Evolutionary conservation across 2,888 invertebrate genomes (phyloP), one percentile per base, ranked within the genome.

Genomic region (Cantharis flavilabris): DNA sequence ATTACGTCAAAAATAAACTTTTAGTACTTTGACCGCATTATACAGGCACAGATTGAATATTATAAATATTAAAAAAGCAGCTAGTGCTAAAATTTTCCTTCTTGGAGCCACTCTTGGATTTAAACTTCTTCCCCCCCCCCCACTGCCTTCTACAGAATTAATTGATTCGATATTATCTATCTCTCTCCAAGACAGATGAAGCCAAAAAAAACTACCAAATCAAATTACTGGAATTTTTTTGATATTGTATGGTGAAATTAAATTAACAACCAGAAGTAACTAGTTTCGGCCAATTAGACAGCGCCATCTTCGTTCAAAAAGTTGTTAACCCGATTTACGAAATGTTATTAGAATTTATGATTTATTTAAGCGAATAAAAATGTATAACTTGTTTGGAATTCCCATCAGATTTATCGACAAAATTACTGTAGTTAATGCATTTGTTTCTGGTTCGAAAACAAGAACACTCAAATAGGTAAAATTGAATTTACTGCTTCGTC

Each of bases 401-500:
- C 49, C 49, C 7, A 49, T 49, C 49, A 49, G 49, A 7, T 49
- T 49, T 49, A 49, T 49, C 49, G 49, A 20, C 49, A 14, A 72
- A 67, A 72, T 67, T 67, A 72, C 72, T 72, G 49, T 49, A 49
- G 49, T 49, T 49, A 72, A 71, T 71, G 64, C 14, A 63, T 71
- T 62, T 71, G 28, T 65, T 33, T 49, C 18, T 72, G 18, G 18
- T 65, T 67, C 14, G 67, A 26, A 30, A 64, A 72, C 30, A 67
- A 28, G 71, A 28, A 71, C 71, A 30, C 71, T 62, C 62, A 64
- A 72, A 72, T 67, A 65, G 49, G 67, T 67, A 62, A 72, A 72
- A 72, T 72, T 72, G 72, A 72, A 72, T 72, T 72, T 72, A 26
- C 72, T 67, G 72, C 72, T 72, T 67, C 72, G 72, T 30, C 67